Evolutionary conservation across 2,797 vertebrate genomes (phyloP).

Genomic region (Echeneis naucrates): DNA sequence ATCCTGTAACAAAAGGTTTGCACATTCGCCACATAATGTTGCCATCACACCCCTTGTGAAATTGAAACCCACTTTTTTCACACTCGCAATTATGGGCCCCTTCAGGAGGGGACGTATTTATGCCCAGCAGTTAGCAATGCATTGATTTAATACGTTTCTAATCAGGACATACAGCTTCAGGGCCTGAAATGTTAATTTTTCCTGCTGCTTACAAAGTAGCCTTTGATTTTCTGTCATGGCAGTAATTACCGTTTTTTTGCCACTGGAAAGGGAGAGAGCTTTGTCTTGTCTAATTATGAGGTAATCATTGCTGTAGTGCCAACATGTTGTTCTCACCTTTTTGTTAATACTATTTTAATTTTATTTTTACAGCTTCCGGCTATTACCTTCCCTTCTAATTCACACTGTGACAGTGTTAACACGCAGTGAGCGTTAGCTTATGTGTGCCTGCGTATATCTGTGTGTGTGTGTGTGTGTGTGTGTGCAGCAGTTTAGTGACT

Average conservation of each 20-base stretch:
- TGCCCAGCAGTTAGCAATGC: conserved; percentile 91
- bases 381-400: conserved; percentile 92
- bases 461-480: conserved; percentile 52
- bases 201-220: conserved; percentile 97
- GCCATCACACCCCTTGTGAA: conserved; percentile 71
- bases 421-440: conserved; percentile 6
- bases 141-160: conserved; percentile 99
- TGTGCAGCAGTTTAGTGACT: conserved; percentile 76
- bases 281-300: conserved; percentile 99
- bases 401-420: conserved; percentile 89
- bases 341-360: conserved; percentile 85
- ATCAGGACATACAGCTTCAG: conserved; percentile 97
- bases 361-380: conserved; percentile 86
- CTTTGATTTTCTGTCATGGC: conserved; percentile 99
- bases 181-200: conserved; percentile 98
- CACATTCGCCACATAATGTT: conserved; percentile 64
- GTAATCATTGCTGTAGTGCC: conserved; percentile 95
- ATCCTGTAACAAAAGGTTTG: conserved; percentile 62
- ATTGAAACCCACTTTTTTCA: conserved; percentile 70
- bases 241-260: conserved; percentile 99
- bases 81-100: conserved; percentile 82
- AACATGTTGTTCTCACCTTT: conserved; percentile 93
- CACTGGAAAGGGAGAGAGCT: conserved; percentile 95
- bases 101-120: conserved; percentile 84
- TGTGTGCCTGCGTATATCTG: conserved; percentile 14